Conservation (phyloP, 2,888 invertebrate genomes). For the Drosophila lutescens region DNA sequence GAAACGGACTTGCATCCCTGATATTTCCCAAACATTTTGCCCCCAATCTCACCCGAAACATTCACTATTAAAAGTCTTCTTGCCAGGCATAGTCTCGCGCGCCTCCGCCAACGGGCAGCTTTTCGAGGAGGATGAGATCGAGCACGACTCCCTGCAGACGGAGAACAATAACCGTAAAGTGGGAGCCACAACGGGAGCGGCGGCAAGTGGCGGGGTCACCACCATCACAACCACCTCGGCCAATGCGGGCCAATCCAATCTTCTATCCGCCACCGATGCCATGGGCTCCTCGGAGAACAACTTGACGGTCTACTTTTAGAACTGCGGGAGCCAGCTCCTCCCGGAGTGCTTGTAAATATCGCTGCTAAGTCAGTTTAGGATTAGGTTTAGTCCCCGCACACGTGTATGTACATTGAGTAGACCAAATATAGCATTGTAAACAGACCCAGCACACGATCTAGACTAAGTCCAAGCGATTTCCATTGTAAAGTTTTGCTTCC, state of each 20-base stretch:
- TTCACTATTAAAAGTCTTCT: conserved; percentile 76
- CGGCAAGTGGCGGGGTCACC: conserved; percentile 57
- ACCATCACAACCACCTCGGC: conserved; percentile 63
- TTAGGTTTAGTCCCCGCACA: conserved; percentile 47
- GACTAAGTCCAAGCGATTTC: conserved; percentile 63
- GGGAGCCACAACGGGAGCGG: conserved; percentile 76
- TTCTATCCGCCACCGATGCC: conserved; percentile 80
- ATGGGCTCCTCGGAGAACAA: conserved; percentile 86
- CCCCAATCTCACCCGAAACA: conserved; percentile 58
- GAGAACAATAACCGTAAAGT: conserved; percentile 75
- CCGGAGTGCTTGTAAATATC: conserved; percentile 59
- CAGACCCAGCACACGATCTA: conserved; percentile 54
- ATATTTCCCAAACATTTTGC: neutral
- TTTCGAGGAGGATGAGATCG: conserved; percentile 85
- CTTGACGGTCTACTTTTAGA: conserved; percentile 86
- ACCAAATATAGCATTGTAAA: conserved; percentile 73
- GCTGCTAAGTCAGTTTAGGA: conserved; percentile 52
- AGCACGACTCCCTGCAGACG: conserved; percentile 77
- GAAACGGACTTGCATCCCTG: neutral
- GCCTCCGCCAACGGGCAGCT: conserved; percentile 84
- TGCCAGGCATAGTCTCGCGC: conserved; percentile 85
- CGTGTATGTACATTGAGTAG: conserved; percentile 72
- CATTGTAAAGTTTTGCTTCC: conserved; percentile 74
- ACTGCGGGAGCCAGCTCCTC: neutral
- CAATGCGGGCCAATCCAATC: conserved; percentile 71